These are phyloP conservation scores for Tricholaema leucomelas DNA, from an alignment of 2,113 vertebrate genomes.

Conservation along the genomic window DNA sequence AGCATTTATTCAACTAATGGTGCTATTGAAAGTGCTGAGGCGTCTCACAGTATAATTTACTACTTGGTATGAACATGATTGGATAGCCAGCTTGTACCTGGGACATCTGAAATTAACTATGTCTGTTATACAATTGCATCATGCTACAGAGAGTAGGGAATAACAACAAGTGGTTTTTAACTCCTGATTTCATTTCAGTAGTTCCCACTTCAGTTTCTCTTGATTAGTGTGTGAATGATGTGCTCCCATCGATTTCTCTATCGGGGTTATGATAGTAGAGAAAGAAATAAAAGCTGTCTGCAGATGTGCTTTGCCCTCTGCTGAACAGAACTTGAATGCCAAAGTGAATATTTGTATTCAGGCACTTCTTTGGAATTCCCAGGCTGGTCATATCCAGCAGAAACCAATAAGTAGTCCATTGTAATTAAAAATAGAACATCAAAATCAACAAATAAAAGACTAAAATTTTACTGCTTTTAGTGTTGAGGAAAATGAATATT, in stretches of 20 bases:
- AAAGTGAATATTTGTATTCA: background rate
- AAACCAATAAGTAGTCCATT: background rate
- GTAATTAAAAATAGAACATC: background rate
- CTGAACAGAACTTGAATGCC: background rate
- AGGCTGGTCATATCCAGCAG: background rate
- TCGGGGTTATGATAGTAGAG: background rate
- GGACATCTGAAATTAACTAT: background rate
- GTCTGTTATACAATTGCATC: background rate
- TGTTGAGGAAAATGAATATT: background rate
- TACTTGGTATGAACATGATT: background rate
- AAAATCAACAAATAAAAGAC: background rate
- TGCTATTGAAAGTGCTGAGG: conserved; percentile 20
- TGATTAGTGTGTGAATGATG: background rate
- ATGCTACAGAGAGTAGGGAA: background rate
- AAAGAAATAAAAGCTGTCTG: background rate
- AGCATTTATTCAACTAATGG: conserved; percentile 42
- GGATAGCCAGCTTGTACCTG: background rate
- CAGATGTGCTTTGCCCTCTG: background rate
- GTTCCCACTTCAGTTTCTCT: background rate
- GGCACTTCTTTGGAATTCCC: background rate
- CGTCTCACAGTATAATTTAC: background rate
- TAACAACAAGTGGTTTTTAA: background rate
- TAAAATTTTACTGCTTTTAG: background rate
- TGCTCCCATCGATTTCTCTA: background rate
- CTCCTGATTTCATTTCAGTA: background rate